Percentiles rank a stretch among this genome's conserved stretches.
Conservation (phyloP, 2,888 invertebrate species). For the Lasioglossum vierecki region DNA sequence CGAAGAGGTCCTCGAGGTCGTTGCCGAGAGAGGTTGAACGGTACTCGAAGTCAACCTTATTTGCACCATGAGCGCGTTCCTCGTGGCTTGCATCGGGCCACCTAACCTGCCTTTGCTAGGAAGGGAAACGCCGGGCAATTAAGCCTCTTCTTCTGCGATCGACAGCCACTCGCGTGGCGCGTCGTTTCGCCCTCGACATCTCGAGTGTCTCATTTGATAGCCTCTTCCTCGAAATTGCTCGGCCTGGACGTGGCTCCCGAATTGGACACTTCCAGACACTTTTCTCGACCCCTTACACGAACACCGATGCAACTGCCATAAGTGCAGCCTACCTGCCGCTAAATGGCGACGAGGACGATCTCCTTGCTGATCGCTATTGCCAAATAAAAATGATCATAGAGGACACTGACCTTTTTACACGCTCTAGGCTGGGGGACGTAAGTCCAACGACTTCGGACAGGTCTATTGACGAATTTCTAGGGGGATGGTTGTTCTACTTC, state of each 20-base stretch:
- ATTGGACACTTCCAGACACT: not conserved
- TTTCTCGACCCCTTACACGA: not conserved
- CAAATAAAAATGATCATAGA: not conserved
- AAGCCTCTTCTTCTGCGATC: constrained; percentile 60
- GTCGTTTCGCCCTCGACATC: constrained; percentile 41
- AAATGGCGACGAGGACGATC: not conserved
- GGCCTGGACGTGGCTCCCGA: constrained; percentile 14
- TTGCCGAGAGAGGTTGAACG: constrained; percentile 61
- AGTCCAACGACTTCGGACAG: not conserved
- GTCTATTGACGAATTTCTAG: not conserved
- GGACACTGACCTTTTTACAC: not conserved
- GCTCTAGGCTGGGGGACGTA: not conserved
- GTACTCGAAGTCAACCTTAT: constrained; percentile 66
- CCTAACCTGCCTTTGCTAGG: constrained; percentile 29
- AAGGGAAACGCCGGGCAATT: constrained; percentile 63
- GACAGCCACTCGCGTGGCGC: constrained; percentile 59
- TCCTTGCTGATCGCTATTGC: too few relatives aligned
- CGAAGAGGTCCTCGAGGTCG: constrained; percentile 58
- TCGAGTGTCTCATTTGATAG: constrained; percentile 46
- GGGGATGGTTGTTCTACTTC: not conserved
- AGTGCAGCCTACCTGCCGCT: not conserved
- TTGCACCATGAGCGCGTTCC: constrained; percentile 50
- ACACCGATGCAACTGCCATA: not conserved
- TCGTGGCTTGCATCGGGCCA: constrained; percentile 38
- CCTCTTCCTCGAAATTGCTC: constrained; percentile 46